A percentile compares a stretch with the other conserved stretches of the same genome.
These are phyloP conservation scores for Spongilla lacustris DNA, from an alignment of 37 sponge, comb jelly and placozoan species.

Conservation along the genomic window DNA sequence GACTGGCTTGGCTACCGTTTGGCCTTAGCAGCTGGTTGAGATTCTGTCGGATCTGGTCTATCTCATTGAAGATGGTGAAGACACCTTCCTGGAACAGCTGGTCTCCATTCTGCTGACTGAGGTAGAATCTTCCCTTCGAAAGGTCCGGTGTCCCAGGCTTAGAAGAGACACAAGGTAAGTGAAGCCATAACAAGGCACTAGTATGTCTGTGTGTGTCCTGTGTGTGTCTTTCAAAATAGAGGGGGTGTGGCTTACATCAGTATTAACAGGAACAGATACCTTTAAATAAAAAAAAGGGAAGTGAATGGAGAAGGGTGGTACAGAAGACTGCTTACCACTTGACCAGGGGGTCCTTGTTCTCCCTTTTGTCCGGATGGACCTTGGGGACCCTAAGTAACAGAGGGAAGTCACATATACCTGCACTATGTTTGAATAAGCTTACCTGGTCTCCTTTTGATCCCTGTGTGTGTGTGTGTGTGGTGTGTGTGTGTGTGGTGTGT, in stretches of 20 bases:
- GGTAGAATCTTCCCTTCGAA: slow-evolving; percentile 47
- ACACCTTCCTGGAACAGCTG: slow-evolving; percentile 65
- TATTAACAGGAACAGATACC: neutral
- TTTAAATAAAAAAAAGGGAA: neutral
- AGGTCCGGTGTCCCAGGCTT: slow-evolving; percentile 3
- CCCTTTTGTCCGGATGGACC: slow-evolving; percentile 51
- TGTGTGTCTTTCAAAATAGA: too few species aligned
- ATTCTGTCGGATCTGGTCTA: slow-evolving; percentile 32
- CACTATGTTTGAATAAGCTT: neutral
- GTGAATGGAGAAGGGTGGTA: too few species aligned
- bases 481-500: slow-evolving; percentile 7
- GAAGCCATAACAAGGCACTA: too few species aligned
- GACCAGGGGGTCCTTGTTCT: slow-evolving; percentile 56
- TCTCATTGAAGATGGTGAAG: slow-evolving; percentile 67
- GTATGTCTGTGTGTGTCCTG: too few species aligned
- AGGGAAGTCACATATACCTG: neutral
- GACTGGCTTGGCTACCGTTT: slow-evolving; percentile 60
- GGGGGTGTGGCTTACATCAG: neutral
- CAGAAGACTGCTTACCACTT: slow-evolving; percentile 18
- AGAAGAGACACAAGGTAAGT: neutral
- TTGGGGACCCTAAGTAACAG: slow-evolving; percentile 4
- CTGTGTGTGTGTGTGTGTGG: slow-evolving; percentile 12
- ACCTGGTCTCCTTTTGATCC: slow-evolving; percentile 63
- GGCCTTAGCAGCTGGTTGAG: slow-evolving; percentile 51
- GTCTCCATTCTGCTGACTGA: slow-evolving; percentile 53